phyloP scores from a whole-genome alignment of 2,113 vertebrate species.

The Casuarius casuarius region DNA sequence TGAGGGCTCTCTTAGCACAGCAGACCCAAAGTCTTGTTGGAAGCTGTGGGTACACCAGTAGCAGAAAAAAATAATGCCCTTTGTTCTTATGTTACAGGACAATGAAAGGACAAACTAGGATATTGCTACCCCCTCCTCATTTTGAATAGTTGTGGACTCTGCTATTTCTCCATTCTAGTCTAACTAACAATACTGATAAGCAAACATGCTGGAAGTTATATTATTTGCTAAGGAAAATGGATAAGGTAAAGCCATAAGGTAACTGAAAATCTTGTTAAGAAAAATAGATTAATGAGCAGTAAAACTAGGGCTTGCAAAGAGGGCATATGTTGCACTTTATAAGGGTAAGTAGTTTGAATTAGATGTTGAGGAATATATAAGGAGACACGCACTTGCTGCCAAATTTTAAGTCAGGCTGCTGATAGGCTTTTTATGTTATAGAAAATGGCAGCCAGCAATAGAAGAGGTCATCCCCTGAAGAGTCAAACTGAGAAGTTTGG shows the following conservation, averaged over 20 bases:
- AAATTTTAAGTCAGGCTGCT: neutral
- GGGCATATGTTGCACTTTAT: neutral
- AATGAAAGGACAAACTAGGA: neutral
- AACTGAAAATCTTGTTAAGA: slow-evolving; percentile 22
- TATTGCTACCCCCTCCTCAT: neutral
- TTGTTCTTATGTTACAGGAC: neutral
- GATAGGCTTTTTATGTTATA: neutral
- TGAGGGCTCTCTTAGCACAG: neutral
- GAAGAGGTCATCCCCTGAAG: neutral
- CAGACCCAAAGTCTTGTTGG: neutral
- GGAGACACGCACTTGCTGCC: neutral
- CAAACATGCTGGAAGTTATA: neutral
- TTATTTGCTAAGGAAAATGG: neutral
- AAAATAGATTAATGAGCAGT: neutral
- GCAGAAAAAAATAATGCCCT: neutral
- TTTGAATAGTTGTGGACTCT: neutral
- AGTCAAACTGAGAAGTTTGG: neutral
- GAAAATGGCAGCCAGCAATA: neutral
- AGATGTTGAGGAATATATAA: neutral
- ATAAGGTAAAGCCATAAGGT: neutral
- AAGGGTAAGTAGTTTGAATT: slow-evolving; percentile 5
- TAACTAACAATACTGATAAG: neutral
- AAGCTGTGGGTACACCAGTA: neutral
- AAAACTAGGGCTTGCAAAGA: neutral
- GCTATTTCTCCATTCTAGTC: neutral